Evolutionary conservation across 1,140 invertebrate species (phyloP).

Genomic region (Zeugodacus cucurbitae): DNA sequence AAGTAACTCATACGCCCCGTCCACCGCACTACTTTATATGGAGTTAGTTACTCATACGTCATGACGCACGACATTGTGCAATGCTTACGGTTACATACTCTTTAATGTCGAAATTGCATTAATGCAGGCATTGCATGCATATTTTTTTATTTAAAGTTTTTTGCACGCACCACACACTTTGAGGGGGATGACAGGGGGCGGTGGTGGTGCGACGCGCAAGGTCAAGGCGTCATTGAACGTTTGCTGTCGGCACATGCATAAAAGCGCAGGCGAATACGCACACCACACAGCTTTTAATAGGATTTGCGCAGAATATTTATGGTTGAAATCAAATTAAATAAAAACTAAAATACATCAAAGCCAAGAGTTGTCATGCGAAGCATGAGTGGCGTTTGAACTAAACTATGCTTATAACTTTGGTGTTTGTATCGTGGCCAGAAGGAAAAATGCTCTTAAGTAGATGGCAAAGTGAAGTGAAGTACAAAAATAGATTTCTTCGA

Average conservation of each 20-base stretch:
- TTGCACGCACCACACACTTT: background rate
- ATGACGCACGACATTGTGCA: background rate
- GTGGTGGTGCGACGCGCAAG: background rate
- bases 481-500: too few species aligned
- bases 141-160: background rate
- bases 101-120: background rate
- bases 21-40: background rate
- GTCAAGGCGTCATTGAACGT: background rate
- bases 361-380: background rate
- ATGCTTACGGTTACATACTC: background rate
- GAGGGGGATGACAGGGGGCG: background rate
- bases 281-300: background rate
- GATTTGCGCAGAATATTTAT: conserved; percentile 11
- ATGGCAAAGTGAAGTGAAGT: too few species aligned
- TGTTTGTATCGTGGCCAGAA: background rate
- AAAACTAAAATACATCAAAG: background rate
- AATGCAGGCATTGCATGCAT: background rate
- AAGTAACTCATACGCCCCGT: background rate
- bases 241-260: background rate
- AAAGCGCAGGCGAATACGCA: background rate
- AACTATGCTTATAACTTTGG: background rate
- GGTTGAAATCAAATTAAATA: background rate
- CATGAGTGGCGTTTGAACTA: background rate
- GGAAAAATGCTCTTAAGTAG: too few species aligned
- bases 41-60: conserved; percentile 25